These are phyloP conservation scores for Lepidostoma basale DNA, from an alignment of 1,140 invertebrate genomes.

Conservation along the genomic window DNA sequence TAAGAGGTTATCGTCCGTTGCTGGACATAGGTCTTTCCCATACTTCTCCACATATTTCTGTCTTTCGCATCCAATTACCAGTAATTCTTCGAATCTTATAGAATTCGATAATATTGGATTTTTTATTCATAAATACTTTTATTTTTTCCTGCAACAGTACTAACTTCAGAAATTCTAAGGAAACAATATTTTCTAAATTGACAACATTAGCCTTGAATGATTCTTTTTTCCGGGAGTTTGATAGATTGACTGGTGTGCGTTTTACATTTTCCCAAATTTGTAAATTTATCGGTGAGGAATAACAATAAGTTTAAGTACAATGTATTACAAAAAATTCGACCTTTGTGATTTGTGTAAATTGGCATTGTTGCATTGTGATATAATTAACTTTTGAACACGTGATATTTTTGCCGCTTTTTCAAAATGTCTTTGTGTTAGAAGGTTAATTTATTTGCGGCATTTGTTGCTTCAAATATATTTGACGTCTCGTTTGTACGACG, in stretches of 20 bases:
- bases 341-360: neutral
- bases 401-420: slow-evolving; percentile 36
- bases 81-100: too few species aligned
- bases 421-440: slow-evolving; percentile 31
- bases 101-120: too few species aligned
- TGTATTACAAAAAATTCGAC: neutral
- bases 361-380: neutral
- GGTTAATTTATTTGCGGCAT: slow-evolving; percentile 36
- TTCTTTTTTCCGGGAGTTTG: slow-evolving; percentile 38
- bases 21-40: too few species aligned
- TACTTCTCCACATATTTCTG: too few species aligned
- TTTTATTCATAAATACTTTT: too few species aligned
- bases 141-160: too few species aligned
- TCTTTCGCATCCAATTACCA: too few species aligned
- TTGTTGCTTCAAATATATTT: slow-evolving; percentile 8
- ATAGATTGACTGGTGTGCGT: slow-evolving; percentile 33
- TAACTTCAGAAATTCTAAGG: too few species aligned
- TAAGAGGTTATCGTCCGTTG: too few species aligned
- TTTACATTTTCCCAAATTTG: slow-evolving; percentile 24
- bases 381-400: slow-evolving; percentile 28
- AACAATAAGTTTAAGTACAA: slow-evolving; percentile 18
- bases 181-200: neutral
- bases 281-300: slow-evolving; percentile 30
- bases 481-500: neutral
- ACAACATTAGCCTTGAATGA: neutral